Evolutionary conservation across 2,113 vertebrate species (phyloP), one percentile per base, ranked within the genome.

Genomic region (Myanophis thanlyinensis): DNA sequence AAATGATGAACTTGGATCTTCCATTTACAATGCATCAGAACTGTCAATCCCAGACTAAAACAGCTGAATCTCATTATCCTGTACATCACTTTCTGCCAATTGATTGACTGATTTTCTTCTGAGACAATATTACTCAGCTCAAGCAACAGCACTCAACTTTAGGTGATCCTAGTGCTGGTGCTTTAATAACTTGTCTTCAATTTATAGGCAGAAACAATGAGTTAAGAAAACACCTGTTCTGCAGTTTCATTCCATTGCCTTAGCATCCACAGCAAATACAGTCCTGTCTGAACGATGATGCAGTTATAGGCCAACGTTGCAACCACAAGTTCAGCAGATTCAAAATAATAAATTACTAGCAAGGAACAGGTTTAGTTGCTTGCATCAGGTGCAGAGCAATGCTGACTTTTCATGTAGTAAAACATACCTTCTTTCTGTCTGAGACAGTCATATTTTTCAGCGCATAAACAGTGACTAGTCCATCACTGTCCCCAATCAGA

Each of bases 401-500:
- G 35, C 25, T 52, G 20, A n/a, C n/a, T 67, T n/a, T 56, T 49
- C 3, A 59, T 54, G 6, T 0, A 2, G 4, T 0, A 5, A 52
- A 5, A 59, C 92, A 0, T 96, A 99, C 98, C 98, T 97, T 92
- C 1, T 67, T 67, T 8, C 44, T 92, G 3, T 94, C 93, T 62
- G 91, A 91, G 12, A 27, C n/a, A 15, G 48, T 0, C 96, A 98
- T 95, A 94, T 98, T 96, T 89, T 94, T 97, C 85, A 99, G 95
- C 93, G 97, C 96, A 87, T 98, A 98, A 59, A 99, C 98, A 0
- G 95, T 85, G 25, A 99, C 98, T 18, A 97, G 97, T 7, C 99
- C 99, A 0, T 95, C 80, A 12, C 96, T 98, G 96, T 99, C 98
- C 51, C 99, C 99, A 3, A 98, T 97, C 1, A 99, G 96, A 54